phyloP scores from a whole-genome alignment of 2,888 invertebrate species.

The Parnassius orleans region DNA sequence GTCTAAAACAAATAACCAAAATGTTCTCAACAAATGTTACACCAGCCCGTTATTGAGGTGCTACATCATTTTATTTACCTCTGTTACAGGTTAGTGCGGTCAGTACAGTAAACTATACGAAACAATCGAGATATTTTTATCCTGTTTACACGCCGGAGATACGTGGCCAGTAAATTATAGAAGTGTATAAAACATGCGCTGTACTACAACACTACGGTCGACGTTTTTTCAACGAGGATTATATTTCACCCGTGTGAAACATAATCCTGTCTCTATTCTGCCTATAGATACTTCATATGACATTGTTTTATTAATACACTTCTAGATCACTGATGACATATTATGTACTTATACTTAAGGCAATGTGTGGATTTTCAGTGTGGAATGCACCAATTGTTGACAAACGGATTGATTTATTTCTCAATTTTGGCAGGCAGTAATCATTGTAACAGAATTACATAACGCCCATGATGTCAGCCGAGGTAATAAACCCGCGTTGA shows the following conservation, averaged over 20 bases:
- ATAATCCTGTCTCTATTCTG: conserved; percentile 11
- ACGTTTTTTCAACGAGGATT: conserved; percentile 12
- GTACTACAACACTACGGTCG: neutral
- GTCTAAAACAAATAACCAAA: conserved; percentile 73
- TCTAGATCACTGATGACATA: conserved; percentile 12
- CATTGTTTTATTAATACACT: conserved; percentile 21
- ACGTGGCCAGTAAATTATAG: conserved; percentile 39
- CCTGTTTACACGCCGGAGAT: conserved; percentile 49
- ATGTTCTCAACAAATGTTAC: conserved; percentile 64
- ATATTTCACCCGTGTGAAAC: conserved; percentile 5
- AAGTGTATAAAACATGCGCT: conserved; percentile 30
- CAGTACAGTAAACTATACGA: conserved; percentile 58
- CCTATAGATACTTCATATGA: conserved; percentile 13
- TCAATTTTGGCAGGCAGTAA: conserved; percentile 54
- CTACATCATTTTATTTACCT: conserved; percentile 77
- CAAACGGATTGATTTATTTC: conserved; percentile 54
- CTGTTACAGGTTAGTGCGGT: conserved; percentile 67
- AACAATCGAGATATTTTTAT: conserved; percentile 69
- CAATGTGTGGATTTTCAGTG: conserved; percentile 20
- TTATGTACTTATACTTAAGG: conserved; percentile 33
- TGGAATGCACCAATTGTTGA: conserved; percentile 43
- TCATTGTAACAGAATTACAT: conserved; percentile 55
- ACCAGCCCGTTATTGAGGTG: conserved; percentile 65
- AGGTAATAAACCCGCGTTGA: conserved; percentile 56
- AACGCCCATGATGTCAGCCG: conserved; percentile 54